Base-by-base conservation (phyloP, 1,140 invertebrate genomes). In the Colletes latitarsis region DNA sequence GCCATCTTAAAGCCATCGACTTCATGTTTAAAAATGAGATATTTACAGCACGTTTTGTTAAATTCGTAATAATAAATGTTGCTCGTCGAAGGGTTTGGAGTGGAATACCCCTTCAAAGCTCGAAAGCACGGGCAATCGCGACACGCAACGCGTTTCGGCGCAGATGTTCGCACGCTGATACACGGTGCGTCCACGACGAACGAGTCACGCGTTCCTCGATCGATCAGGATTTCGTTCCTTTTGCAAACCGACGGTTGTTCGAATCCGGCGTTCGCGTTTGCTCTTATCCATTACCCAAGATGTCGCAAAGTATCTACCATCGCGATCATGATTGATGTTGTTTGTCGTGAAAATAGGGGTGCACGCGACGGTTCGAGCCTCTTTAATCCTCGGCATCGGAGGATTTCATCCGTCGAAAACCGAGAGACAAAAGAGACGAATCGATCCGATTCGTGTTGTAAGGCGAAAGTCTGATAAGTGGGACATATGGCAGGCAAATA, bases 401-500 rank as follows among this genome's bases (percentile, higher is more conserved):
- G 58, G 77, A 72, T 39, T 57, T 39, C 14, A 64, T 67, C 71
- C n/a, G 41, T 4, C 12, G 4, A n/a, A 39, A 30, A 77, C 39
- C 49, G 39, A 66, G 43, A 52, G 58, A 78, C 69, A 72, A 78
- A 69, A 43, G 75, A 41, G 64, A 15, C 14, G 39, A 46, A 79
- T 78, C 60, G 69, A 80, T 80, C 46, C 49, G 3, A 12, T 6
- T 10, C 14, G 12, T 21, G 62, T 15, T 62, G 60, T 58, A 60
- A 39, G 30, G 30, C 0, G 73, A 3, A 43, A 66, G 6, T 39
- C 46, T 60, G 46, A 73, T 74, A 73, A 86, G 64, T 64, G 81
- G 71, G 70, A 89, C 87, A 88, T 88, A 87, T 88, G 88, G 87
- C 83, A 53, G 74, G 78, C 81, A 88, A 89, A 89, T 88, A 88